Evolutionary conservation across 1,140 invertebrate species (phyloP).

Genomic region (Platorchestia sp.): DNA sequence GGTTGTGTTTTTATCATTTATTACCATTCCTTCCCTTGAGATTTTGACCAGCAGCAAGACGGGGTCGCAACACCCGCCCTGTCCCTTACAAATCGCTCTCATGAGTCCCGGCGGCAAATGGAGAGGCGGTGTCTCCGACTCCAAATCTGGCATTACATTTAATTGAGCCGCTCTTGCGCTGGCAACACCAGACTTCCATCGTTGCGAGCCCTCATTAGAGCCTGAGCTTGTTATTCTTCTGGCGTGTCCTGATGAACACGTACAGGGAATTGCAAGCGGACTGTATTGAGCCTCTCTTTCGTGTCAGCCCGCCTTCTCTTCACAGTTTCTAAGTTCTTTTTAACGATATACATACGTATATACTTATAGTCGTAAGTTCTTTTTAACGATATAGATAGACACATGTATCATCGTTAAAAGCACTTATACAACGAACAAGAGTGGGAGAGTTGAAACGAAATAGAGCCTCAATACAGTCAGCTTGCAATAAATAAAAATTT

Average conservation of each 20-base stretch:
- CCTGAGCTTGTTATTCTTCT: not conserved
- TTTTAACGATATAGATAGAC: no score
- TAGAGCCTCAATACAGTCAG: no score
- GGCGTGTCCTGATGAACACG: not conserved
- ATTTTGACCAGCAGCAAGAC: not conserved
- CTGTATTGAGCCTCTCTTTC: not conserved
- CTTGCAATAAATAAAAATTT: no score
- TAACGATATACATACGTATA: no score
- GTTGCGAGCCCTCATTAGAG: not conserved
- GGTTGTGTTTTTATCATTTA: no score
- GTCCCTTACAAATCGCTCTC: not conserved
- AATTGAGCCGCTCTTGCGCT: not conserved
- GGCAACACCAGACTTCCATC: not conserved
- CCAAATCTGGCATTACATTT: constrained; percentile 1
- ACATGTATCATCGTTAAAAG: no score
- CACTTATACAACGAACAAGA: no score
- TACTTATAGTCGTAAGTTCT: no score
- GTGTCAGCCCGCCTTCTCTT: not conserved
- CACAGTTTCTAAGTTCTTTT: no score
- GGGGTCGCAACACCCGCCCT: not conserved
- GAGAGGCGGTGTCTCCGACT: not conserved
- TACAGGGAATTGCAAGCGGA: not conserved
- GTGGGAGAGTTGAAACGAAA: no score
- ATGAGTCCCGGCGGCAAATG: not conserved
- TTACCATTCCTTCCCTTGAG: no score